Evolutionary conservation across 2,113 vertebrate genomes (phyloP), one percentile per base, ranked within the genome.

Genomic region (Otocyon megalotis): DNA sequence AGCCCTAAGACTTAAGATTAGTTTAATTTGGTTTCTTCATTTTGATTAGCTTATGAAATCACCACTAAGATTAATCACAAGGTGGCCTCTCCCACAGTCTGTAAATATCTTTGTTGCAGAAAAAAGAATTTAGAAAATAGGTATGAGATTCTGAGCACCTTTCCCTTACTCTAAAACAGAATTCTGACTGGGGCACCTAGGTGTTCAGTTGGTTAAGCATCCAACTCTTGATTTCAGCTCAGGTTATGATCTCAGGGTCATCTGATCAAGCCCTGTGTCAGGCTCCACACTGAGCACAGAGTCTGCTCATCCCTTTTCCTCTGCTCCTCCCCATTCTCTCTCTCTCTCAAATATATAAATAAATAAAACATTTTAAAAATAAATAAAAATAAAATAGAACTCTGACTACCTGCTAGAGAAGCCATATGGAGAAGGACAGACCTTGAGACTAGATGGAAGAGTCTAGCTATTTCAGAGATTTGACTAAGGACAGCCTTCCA

Each of bases 101-200:
- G 37, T 74, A 79, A 54, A 71, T 22, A 80, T 28, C 53, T 60
- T 65, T 35, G 5, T 60, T 62, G 9, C 1, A 89, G 17, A 37
- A 53, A 62, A 84, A 60, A 74, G 13, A 93, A 93, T 20, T 93
- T 58, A 77, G 20, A 93, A 84, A 77, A 69, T 19, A 71, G 32
- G 17, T 69, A 60, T 84, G 32, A 77, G 37, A n/a, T 89, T 54
- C 54, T 71, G 19, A 87, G 53, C 15, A 81, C 20, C 58, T 22
- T 48, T 53, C 48, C 54, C 71, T 80, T 60, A 87, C 20, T 88
- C 84, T 67, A 96, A 74, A 93, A 82, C 7, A 80, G 85, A 94
- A 88, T 16, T 88, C 56, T 74, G 71, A 80, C 76, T 67, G 63
- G 13, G 28, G 28, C 63, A 30, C 69, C 63, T 30, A 14, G 63